Base-by-base conservation (phyloP, 2,888 invertebrate species). In the Boloria euphrosyne region DNA sequence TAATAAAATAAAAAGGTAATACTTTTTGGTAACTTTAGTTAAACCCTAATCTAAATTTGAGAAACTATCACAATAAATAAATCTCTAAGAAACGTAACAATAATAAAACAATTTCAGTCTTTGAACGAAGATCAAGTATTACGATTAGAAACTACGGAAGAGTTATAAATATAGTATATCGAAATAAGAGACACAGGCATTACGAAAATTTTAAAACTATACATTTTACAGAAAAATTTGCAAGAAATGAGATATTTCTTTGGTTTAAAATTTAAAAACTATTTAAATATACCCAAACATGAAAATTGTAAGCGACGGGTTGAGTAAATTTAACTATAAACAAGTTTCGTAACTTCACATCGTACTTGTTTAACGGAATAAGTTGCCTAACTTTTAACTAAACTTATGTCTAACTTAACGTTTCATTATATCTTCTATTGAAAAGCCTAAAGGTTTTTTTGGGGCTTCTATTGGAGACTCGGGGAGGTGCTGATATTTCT, bases 401-500 rank as follows among this genome's bases (percentile, higher is more conserved):
- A 69, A 62, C 57, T 53, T 71, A 71, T 38, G 61, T 16, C 62
- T 66, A 13, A 17, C 57, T 92, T 95, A 96, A 90, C 96, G 95
- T 84, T 95, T 96, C 96, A 97, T 96, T 73, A 97, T 97, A 80
- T 97, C 97, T 77, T 96, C 97, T 87, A 97, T 97, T 75, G 96
- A 96, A 88, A 97, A 97, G 0, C 97, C 97, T 71, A 96, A 87
- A 31, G 93, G 80, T 79, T 85, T 86, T 73, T 89, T 90, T 14
- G 90, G 89, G 43, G 78, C 79, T 74, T 90, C 89, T 2, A 89
- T 80, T 43, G 91, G 90, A 38, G 89, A 90, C 73, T 82, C 85
- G 22, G 82, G 84, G 68, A 82, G 83, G 16, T 82, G 82, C 70
- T 83, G 85, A 60, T 81, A 82, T 64, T 81, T 80, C 57, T 80